Percentiles rank a stretch among this genome's conserved stretches.
Evolutionary conservation across 92 coral and sea anemone genomes (phyloP).

Genomic region (Phenganax marumi): DNA sequence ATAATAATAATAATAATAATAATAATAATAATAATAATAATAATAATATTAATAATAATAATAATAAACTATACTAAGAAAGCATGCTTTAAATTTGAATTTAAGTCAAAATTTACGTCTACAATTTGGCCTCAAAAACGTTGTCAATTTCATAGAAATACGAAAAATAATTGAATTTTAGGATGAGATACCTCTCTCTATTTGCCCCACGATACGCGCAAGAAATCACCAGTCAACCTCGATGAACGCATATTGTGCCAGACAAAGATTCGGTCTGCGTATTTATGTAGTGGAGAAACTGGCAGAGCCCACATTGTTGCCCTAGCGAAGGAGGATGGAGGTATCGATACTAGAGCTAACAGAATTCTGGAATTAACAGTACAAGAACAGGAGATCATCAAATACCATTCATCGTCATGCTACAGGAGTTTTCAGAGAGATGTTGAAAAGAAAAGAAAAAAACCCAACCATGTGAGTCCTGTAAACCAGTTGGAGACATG

Average conservation of each 20-base stretch:
- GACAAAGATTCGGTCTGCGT: neutral
- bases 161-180: neutral
- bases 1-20: no score
- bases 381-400: neutral
- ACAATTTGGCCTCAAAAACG: no score
- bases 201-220: neutral
- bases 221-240: neutral
- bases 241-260: conserved; percentile 12
- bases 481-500: neutral
- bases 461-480: neutral
- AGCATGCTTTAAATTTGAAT: no score
- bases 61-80: no score
- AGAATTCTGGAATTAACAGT: neutral
- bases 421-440: conserved; percentile 1
- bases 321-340: conserved; percentile 2
- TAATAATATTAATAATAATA: no score
- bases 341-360: neutral
- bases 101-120: no score
- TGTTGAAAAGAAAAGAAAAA: conserved; percentile 18
- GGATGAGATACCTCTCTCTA: conserved; percentile 3
- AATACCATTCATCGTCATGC: conserved; percentile 8
- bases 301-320: neutral
- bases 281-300: neutral
- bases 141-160: no score
- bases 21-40: no score